Evolutionary conservation across 2,797 vertebrate species (phyloP), one percentile per base, ranked within the genome.

Genomic region (Echiichthys vipera): DNA sequence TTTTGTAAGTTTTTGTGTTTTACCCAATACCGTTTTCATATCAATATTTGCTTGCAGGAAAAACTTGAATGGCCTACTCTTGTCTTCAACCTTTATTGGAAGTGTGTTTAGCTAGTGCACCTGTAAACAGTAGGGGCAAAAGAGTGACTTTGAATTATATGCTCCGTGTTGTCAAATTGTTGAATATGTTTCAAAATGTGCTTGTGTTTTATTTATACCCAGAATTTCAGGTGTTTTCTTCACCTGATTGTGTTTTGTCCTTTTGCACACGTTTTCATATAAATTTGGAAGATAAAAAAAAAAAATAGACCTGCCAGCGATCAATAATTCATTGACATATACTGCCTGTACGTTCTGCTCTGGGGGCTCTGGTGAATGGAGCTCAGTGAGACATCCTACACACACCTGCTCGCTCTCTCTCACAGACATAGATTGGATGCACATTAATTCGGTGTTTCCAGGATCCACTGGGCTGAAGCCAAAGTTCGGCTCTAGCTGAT

Each of bases 321-420:
- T 93, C 47, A 91, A 94, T 91, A 89, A 92, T 93, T 90, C 47
- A 94, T 84, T 43, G 49, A 74, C 42, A 65, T 81, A 59, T 76
- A 84, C 61, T 54, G 37, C 57, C 65, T 57, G 32, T 50, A 47
- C 4, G 57, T 83, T 89, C 80, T 78, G 71, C 84, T 86, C 80
- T 50, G 50, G 46, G 71, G 64, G 68, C 65, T 74, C 42, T 54
- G 51, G 53, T 89, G 80, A 88, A 84, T 66, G 65, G 34, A 47
- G 40, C 65, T 79, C 59, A 56, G 4, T 46, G 29, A 74, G 40
- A 70, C 32, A 39, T 32, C 14, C 29, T 25, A n/a, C 46, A 66
- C 61, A 34, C 74, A 74, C 49, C 63, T 74, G 51, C 13, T 68
- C 71, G 46, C 11, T 34, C 70, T 49, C 43, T 45, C 55, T 43